Base-by-base conservation (phyloP, 2,888 invertebrate species). In the Campaea margaritaria region DNA sequence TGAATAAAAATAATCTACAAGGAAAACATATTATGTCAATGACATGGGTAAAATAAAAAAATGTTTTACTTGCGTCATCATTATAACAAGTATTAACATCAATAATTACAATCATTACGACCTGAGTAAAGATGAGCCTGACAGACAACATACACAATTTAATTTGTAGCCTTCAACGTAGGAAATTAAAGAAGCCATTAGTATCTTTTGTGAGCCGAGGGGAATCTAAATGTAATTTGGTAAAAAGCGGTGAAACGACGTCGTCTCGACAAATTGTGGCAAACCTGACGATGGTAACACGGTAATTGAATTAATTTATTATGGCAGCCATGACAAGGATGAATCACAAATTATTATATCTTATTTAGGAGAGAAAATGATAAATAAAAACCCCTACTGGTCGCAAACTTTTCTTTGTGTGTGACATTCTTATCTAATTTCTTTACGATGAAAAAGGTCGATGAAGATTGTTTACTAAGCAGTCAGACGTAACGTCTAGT, bases 161-260 rank as follows among this genome's bases (percentile, higher is more conserved):
- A 76, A 74, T 68, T 78, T 73, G 69, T 74, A 64, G 66, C 21
- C 21, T 21, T 21, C 5, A 73, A 62, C 71, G 62, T 64, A 63
- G 59, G 61, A 76, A 79, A 82, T 82, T 78, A 81, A 71, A 75
- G 69, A 74, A 69, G 64, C 73, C 76, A 81, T 86, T 79, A 80
- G 73, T 77, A 80, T 21, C 45, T 57, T 76, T 70, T 70, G 65
- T 68, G 74, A 73, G 74, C 66, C 68, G 60, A 69, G 64, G 67
- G 65, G 68, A 77, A 78, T 81, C 73, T 76, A 81, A 84, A 81
- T 75, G 71, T 77, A 81, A 83, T 84, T 79, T 79, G 57, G 68
- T 76, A 77, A 81, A 81, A 78, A 75, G 74, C 73, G 64, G 34
- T 62, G 67, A 66, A 60, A 68, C 72, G 69, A 68, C 14, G 69